Conservation (phyloP, 2,113 vertebrate species). For the Laticauda colubrina region DNA sequence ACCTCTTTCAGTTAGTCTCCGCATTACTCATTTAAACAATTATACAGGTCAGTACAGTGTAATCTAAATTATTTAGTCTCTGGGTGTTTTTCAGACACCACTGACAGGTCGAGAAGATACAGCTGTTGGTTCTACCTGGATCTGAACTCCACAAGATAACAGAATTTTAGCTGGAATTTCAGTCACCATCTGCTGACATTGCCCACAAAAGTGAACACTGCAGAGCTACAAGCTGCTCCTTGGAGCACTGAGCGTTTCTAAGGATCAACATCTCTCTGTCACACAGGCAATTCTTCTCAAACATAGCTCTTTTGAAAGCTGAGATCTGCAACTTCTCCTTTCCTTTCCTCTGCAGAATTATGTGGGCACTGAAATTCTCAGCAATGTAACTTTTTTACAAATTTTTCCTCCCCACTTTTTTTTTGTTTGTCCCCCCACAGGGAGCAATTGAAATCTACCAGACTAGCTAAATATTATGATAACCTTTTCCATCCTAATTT, state of each 20-base stretch:
- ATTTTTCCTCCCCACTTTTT: conserved; percentile 58
- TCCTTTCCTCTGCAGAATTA: conserved; percentile 45
- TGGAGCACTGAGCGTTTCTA: not conserved
- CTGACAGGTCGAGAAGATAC: conserved; percentile 75
- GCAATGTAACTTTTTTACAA: conserved; percentile 60
- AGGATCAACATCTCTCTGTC: conserved; percentile 29
- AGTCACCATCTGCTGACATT: conserved; percentile 35
- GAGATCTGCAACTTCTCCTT: conserved; percentile 41
- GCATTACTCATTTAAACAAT: conserved; percentile 83
- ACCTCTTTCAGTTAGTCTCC: conserved; percentile 81
- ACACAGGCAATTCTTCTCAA: conserved; percentile 12
- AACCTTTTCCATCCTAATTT: conserved; percentile 92
- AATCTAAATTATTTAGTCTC: conserved; percentile 87
- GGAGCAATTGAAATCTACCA: conserved; percentile 79
- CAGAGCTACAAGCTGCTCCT: conserved; percentile 22
- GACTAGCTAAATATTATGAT: conserved; percentile 90
- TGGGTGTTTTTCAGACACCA: conserved; percentile 79
- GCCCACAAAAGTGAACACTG: conserved; percentile 12
- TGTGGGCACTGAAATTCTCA: conserved; percentile 40
- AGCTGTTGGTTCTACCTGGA: conserved; percentile 79
- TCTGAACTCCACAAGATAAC: conserved; percentile 75
- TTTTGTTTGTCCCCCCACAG: conserved; percentile 73
- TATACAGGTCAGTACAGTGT: conserved; percentile 78
- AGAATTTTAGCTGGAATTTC: conserved; percentile 57
- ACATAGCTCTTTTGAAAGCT: conserved; percentile 21